Conservation (phyloP, 2,888 invertebrate species). For the Tanaodytes sp. region DNA sequence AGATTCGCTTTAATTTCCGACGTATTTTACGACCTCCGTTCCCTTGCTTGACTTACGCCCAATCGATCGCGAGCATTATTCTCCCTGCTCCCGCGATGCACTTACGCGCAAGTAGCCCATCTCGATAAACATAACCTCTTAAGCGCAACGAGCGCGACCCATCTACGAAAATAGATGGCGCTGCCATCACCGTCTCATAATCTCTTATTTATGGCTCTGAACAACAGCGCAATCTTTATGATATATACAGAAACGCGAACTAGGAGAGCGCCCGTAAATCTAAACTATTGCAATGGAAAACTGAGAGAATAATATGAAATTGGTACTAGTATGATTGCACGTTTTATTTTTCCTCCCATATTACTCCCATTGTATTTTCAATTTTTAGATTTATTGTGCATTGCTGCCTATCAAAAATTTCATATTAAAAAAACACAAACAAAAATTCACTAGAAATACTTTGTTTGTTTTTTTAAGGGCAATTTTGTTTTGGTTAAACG, state of each 20-base stretch:
- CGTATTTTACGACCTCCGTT: constrained; percentile 11
- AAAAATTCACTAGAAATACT: too few relatives aligned
- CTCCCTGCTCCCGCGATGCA: constrained; percentile 11
- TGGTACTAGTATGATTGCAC: neutral
- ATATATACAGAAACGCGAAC: constrained; percentile 1
- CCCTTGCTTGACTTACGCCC: neutral
- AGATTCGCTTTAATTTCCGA: constrained; percentile 26
- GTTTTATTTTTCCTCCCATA: too few relatives aligned
- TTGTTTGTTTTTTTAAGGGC: too few relatives aligned
- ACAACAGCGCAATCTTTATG: constrained; percentile 24
- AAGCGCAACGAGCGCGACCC: constrained; percentile 3
- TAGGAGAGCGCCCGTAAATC: constrained; percentile 7
- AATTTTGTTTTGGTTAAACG: too few relatives aligned
- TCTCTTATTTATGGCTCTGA: constrained; percentile 23
- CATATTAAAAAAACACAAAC: too few relatives aligned
- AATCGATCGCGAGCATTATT: constrained; percentile 20
- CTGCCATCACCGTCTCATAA: constrained; percentile 15
- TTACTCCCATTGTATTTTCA: too few relatives aligned
- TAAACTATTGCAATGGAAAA: constrained; percentile 4
- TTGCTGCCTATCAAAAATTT: too few relatives aligned
- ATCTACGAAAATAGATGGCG: constrained; percentile 16
- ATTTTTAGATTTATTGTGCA: too few relatives aligned
- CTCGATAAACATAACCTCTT: constrained; percentile 39
- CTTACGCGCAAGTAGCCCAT: constrained; percentile 31
- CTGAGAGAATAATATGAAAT: neutral